Evolutionary conservation across 1,140 invertebrate species (phyloP), one percentile per base, ranked within the genome.

Genomic region (Harpegnathos saltator): DNA sequence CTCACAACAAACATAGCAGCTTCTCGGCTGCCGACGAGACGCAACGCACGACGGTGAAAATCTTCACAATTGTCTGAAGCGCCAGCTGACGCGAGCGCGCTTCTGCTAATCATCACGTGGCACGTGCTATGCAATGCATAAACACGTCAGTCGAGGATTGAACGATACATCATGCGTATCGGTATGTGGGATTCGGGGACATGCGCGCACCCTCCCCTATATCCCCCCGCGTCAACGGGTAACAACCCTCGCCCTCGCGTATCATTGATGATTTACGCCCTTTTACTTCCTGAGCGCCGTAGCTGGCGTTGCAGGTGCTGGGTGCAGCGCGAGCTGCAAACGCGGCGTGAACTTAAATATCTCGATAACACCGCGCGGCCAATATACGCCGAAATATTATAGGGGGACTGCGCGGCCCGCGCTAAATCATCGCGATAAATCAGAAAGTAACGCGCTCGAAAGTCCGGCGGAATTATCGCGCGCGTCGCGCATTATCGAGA

Each of bases 191-290:
- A 74, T 85, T 85, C 68, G 77, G 59, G 80, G 44, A 85, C 65
- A 26, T 82, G 65, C 62, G 65, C 62, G 68, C 65, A 82, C 72
- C 61, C 77, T 73, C 75, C 48, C 52, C 19, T 29, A 26, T 58
- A 56, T 52, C 44, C 63, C n/a, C 56, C 69, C 62, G 68, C 86
- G 83, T 88, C 86, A 88, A 72, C 86, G 82, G 74, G 59, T 56
- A 84, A 85, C 81, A 87, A 71, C 69, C 80, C 9, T 7, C 33
- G 1, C 33, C 33, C 7, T 9, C 38, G 4, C 83, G 77, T 87
- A 88, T 85, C 88, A 84, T 83, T 84, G 62, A 54, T 89, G 89
- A 90, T 90, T 89, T 90, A 90, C 85, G 72, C 72, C 82, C 68
- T 82, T n/a, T 83, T 78, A 85, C 82, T 90, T 90, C 86, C 84